These are phyloP conservation scores for Corynorhinus townsendii DNA, from an alignment of 2,113 vertebrate genomes.

Conservation along the genomic window DNA sequence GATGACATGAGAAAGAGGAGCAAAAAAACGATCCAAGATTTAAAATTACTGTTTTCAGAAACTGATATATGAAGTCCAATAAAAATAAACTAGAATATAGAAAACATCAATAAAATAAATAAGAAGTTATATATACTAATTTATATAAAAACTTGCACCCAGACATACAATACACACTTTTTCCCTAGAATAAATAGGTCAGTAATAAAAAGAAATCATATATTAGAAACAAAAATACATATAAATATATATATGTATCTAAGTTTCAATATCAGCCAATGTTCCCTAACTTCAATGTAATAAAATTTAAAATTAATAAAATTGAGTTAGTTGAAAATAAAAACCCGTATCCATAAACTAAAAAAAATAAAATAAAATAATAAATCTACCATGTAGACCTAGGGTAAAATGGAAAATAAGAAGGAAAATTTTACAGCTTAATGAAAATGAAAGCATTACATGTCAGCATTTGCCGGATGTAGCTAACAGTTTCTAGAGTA, in stretches of 20 bases:
- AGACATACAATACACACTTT: background rate
- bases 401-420: background rate
- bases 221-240: background rate
- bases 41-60: slow-evolving; percentile 14
- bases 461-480: background rate
- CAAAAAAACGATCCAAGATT: background rate
- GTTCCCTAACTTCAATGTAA: background rate
- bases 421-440: background rate
- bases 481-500: background rate
- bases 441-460: background rate
- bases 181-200: background rate
- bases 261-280: background rate
- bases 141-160: background rate
- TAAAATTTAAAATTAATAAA: background rate
- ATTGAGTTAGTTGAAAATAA: background rate
- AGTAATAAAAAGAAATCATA: background rate
- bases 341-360: background rate
- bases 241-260: background rate
- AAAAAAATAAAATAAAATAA: background rate
- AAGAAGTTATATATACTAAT: background rate
- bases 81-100: background rate
- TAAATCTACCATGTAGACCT: background rate
- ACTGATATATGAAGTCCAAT: background rate
- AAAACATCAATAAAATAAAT: background rate
- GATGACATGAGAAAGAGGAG: background rate